Conservation (phyloP, 2,888 invertebrate species). For the Pandemis cinnamomeana region DNA sequence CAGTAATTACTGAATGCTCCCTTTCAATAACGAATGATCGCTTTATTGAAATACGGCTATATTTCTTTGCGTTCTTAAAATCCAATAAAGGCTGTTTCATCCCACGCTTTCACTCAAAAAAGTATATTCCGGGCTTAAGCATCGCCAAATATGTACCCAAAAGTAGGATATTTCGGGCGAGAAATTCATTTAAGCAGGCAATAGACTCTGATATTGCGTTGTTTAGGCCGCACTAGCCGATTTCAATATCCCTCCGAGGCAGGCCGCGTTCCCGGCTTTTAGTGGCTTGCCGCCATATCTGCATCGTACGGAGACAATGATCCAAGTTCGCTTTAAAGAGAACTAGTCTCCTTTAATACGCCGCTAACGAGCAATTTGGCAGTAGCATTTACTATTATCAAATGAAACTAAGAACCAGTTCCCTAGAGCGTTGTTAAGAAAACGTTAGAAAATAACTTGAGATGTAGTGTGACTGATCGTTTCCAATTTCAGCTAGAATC, state of each 20-base stretch:
- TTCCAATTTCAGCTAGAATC: too few relatives aligned
- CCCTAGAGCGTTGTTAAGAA: background rate
- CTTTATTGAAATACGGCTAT: constrained; percentile 9
- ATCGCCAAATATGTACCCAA: constrained; percentile 38
- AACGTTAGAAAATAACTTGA: too few relatives aligned
- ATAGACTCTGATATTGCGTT: constrained; percentile 48
- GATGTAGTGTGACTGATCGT: too few relatives aligned
- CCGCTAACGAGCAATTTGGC: background rate
- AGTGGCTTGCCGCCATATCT: background rate
- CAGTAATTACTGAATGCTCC: constrained; percentile 9
- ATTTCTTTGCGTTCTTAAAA: constrained; percentile 30
- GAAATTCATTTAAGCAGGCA: constrained; percentile 38
- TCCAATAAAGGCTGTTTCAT: constrained; percentile 30
- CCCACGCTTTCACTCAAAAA: constrained; percentile 23
- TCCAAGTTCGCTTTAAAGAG: background rate
- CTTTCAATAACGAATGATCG: constrained; percentile 5
- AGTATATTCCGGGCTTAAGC: constrained; percentile 30
- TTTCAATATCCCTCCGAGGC: constrained; percentile 49
- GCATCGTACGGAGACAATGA: background rate
- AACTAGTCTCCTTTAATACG: background rate
- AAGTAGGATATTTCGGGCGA: constrained; percentile 35
- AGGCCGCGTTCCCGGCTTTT: background rate
- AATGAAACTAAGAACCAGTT: background rate
- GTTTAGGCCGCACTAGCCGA: constrained; percentile 46
- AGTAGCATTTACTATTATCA: background rate